Evolutionary conservation across 1,140 invertebrate genomes (phyloP), one percentile per base, ranked within the genome.

Genomic region (Nasonia vitripennis): DNA sequence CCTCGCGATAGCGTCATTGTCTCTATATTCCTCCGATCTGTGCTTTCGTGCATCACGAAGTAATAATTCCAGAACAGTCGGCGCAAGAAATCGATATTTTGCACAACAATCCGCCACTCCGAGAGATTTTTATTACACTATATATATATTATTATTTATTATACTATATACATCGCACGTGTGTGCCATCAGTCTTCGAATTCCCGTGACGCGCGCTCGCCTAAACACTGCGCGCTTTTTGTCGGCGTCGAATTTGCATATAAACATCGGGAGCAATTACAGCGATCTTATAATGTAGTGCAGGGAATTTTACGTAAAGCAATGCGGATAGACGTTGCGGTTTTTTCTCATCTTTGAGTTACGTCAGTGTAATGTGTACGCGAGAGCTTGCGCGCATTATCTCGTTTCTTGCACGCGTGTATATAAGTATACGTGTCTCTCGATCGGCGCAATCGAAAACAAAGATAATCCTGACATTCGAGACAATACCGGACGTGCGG

Each of bases 381-480:
- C 14, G 51, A 20, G 55, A n/a, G 6, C 14, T 51, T 74, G 71
- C 17, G 1, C 37, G 37, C n/a, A 68, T 77, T 77, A 77, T 83
- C 81, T 83, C 45, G 17, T 68, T 83, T 41, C 55, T 83, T 37
- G 11, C 55, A 67, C 7, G 4, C 14, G 23, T 55, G 3, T 20
- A 51, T 51, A 51, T 51, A 51, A 41, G 4, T 31, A 34, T 34
- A 34, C 34, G 37, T 6, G 10, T 37, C 11, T 1, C 31, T 51
- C n/a, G 12, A 2, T 27, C 27, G 34, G 20, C 17, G 14, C 31
- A 77, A 77, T 77, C 34, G 41, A 77, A 45, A 62, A 67, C 73
- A 48, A 62, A 77, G 34, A 83, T 83, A 67, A 83, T 62, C 71
- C 45, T 20, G 73, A 83, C 67, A 83, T 77, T 82, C 11, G 71